Conservation (phyloP, 2,113 vertebrate genomes). For the Alethe diademata region DNA sequence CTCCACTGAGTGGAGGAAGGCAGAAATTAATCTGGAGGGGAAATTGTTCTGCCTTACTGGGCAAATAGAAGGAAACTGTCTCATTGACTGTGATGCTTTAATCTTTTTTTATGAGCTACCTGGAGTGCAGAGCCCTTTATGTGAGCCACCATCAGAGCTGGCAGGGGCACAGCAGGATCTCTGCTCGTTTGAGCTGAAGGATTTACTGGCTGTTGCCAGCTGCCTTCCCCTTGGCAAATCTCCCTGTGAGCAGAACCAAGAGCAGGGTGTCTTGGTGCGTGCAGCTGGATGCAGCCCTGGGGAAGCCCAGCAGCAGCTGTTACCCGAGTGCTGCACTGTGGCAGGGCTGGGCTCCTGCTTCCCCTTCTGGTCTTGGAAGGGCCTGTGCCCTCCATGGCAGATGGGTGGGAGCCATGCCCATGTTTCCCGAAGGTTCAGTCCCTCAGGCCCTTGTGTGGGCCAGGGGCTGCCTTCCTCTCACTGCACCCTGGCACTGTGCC, state of each 20-base stretch:
- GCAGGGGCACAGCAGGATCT: background rate
- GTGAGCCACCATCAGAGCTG: slow-evolving; percentile 1
- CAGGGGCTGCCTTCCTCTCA: background rate
- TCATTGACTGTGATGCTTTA: background rate
- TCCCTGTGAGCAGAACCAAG: background rate
- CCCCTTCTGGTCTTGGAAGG: background rate
- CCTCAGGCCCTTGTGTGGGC: background rate
- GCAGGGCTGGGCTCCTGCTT: background rate
- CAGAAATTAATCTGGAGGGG: background rate
- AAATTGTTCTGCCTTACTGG: background rate
- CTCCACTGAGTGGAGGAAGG: background rate
- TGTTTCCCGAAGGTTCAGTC: background rate
- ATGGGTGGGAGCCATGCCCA: background rate
- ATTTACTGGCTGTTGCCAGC: slow-evolving; percentile 4
- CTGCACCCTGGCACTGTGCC: background rate
- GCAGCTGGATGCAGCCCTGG: background rate
- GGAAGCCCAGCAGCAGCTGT: background rate
- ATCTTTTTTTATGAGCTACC: slow-evolving; percentile 35
- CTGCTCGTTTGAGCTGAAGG: background rate
- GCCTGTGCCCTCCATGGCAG: accelerated
- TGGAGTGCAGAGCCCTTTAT: slow-evolving; percentile 7
- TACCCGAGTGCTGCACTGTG: background rate
- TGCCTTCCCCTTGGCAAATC: background rate
- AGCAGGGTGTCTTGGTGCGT: background rate
- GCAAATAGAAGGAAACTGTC: background rate